Percentiles rank a stretch among this genome's conserved stretches.
Conservation (phyloP, 2,888 invertebrate species). For the Portevinia maculata region DNA sequence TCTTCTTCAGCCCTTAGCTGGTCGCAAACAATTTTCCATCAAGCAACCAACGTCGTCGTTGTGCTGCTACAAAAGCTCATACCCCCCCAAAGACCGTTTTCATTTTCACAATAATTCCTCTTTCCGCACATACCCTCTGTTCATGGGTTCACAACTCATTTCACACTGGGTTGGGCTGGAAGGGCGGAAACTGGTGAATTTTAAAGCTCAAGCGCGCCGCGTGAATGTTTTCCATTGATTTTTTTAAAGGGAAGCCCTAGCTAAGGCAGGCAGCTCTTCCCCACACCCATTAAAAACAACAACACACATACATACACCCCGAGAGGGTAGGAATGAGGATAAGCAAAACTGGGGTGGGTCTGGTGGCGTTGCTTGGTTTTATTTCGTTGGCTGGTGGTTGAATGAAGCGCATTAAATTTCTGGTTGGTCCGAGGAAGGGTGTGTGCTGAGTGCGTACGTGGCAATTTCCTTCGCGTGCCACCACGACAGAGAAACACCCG, state of each 20-base stretch:
- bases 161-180: constrained; percentile 39
- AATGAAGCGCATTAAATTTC: constrained; percentile 64
- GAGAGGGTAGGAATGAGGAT: constrained; percentile 52
- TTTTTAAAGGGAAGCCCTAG: constrained; percentile 72
- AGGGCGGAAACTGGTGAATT: constrained; percentile 65
- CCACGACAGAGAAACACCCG: constrained; percentile 24
- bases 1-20: constrained; percentile 27
- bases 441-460: constrained; percentile 67
- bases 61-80: constrained; percentile 40
- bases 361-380: constrained; percentile 72
- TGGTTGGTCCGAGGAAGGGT: constrained; percentile 52
- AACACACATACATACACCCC: constrained; percentile 44
- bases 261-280: constrained; percentile 25
- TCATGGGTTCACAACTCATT: constrained; percentile 69
- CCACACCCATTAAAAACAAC: constrained; percentile 12
- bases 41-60: constrained; percentile 57
- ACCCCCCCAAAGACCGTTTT: constrained; percentile 24
- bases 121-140: not conserved
- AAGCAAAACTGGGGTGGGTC: constrained; percentile 55
- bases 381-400: constrained; percentile 73
- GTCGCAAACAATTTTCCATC: constrained; percentile 68
- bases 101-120: constrained; percentile 6
- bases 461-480: constrained; percentile 55
- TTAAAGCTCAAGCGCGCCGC: constrained; percentile 75
- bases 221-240: constrained; percentile 77